A percentile compares a stretch with the other conserved stretches of the same genome.
Evolutionary conservation across 2,888 invertebrate species (phyloP).

Genomic region (Podotricha telesiphe): DNA sequence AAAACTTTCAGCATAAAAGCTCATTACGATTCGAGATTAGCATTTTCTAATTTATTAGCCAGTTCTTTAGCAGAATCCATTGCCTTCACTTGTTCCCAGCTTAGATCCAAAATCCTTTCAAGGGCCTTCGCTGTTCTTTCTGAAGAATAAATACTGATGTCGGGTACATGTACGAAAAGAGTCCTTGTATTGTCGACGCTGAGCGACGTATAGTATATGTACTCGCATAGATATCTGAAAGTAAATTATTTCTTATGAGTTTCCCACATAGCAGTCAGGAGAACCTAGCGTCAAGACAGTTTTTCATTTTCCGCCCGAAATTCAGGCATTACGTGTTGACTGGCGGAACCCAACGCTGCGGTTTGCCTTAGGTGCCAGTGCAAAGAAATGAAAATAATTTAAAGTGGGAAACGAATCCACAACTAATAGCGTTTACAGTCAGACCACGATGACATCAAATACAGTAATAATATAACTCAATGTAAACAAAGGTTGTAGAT

Average conservation of each 20-base stretch:
- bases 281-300: too few species aligned
- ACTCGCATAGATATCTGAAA: conserved; percentile 91
- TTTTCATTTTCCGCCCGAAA: too few species aligned
- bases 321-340: too few species aligned
- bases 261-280: too few species aligned
- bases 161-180: conserved; percentile 92
- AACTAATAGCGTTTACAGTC: too few species aligned
- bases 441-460: too few species aligned
- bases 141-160: conserved; percentile 83
- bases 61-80: conserved; percentile 47
- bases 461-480: too few species aligned
- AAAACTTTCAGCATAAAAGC: not conserved
- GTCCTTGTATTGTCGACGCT: conserved; percentile 83
- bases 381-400: too few species aligned
- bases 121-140: conserved; percentile 83
- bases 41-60: conserved; percentile 47
- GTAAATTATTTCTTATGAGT: not conserved
- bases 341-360: too few species aligned
- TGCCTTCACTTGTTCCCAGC: conserved; percentile 61
- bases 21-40: conserved; percentile 37
- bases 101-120: conserved; percentile 63
- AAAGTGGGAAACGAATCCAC: too few species aligned
- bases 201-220: conserved; percentile 90
- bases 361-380: too few species aligned
- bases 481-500: too few species aligned